A percentile compares a stretch with the other conserved stretches of the same genome.
Evolutionary conservation across 2,113 vertebrate genomes (phyloP).

Genomic region (Chascanopsetta lugubris): DNA sequence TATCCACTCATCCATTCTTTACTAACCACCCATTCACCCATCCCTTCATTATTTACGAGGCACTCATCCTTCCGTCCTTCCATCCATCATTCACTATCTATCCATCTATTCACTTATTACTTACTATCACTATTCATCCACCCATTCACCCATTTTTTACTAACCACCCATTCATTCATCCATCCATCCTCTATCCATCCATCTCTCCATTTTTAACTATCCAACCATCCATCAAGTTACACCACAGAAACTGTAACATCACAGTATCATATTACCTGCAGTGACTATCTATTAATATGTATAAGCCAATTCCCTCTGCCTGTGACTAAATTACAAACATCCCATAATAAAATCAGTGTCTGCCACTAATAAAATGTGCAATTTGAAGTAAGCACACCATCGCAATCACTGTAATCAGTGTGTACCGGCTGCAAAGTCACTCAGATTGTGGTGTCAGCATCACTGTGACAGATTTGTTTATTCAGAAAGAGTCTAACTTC

Average conservation of each 20-base stretch:
- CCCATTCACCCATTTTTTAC: slow-evolving; percentile 2
- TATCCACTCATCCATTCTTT: too few species aligned
- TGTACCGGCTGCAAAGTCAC: slow-evolving; percentile 8
- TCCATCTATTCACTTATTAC: too few species aligned
- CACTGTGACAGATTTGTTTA: not conserved
- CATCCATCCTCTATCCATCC: slow-evolving; percentile 8
- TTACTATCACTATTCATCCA: too few species aligned
- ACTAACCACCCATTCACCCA: not conserved
- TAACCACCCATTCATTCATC: too few species aligned
- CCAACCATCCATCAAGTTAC: too few species aligned
- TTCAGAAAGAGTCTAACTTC: not conserved
- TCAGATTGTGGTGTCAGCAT: slow-evolving; percentile 8
- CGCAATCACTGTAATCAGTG: slow-evolving; percentile 27
- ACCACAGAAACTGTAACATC: slow-evolving; percentile 14
- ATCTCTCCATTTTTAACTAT: slow-evolving; percentile 6
- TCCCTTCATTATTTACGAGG: slow-evolving; percentile 6
- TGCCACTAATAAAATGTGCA: slow-evolving; percentile 28
- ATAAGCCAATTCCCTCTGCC: slow-evolving; percentile 39
- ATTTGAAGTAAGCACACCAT: slow-evolving; percentile 38
- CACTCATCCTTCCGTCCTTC: too few species aligned
- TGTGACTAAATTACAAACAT: slow-evolving; percentile 21
- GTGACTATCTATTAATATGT: slow-evolving; percentile 50
- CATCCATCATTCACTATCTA: slow-evolving; percentile 17
- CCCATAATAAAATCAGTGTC: slow-evolving; percentile 28
- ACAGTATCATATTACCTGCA: slow-evolving; percentile 48